Evolutionary conservation across 2,797 vertebrate genomes (phyloP).

Genomic region (Esox masquinongy): DNA sequence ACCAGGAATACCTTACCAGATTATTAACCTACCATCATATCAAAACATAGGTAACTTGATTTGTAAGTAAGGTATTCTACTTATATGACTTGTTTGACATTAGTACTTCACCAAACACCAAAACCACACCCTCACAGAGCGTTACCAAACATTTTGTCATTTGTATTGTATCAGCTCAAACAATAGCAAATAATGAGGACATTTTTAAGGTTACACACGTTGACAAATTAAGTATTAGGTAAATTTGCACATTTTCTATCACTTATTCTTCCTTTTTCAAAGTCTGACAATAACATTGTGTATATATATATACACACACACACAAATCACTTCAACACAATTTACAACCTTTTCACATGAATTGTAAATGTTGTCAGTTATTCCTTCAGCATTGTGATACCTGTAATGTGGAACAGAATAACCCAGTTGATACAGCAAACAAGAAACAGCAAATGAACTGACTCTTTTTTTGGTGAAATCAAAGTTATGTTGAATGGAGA

Average conservation of each 20-base stretch:
- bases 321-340: too few species aligned
- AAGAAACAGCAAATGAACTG: background rate
- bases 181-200: constrained; percentile 22
- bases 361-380: background rate
- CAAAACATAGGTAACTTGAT: constrained; percentile 8
- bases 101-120: constrained; percentile 1
- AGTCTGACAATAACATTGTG: background rate
- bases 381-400: background rate
- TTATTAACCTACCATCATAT: constrained; percentile 32
- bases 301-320: background rate
- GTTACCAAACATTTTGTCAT: constrained; percentile 8
- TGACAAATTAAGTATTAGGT: background rate
- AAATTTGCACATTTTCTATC: background rate
- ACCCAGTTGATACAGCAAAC: background rate
- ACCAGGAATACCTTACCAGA: constrained; percentile 34
- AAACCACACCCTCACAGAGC: constrained; percentile 32
- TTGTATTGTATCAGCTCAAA: constrained; percentile 19
- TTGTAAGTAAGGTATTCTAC: constrained; percentile 30
- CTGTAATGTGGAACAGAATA: background rate
- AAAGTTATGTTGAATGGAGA: background rate
- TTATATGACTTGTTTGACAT: background rate
- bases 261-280: background rate
- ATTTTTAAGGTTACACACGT: background rate
- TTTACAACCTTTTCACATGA: too few species aligned
- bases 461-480: background rate